Percentiles rank a stretch among this genome's conserved stretches.
Conservation (phyloP, 2,113 vertebrate species). For the Centrocercus urophasianus region DNA sequence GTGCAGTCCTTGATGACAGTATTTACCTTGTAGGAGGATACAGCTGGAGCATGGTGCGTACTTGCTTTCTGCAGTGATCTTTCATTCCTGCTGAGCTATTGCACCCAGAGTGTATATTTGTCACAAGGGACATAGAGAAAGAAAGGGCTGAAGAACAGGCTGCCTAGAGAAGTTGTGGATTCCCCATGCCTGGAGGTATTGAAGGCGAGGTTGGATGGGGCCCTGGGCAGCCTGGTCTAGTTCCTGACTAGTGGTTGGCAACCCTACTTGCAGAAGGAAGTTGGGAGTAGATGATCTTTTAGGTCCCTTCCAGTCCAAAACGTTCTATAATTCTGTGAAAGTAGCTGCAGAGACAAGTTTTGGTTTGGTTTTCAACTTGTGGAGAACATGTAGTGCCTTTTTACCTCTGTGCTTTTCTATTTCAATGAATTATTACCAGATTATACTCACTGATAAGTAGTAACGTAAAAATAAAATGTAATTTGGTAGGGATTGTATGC, state of each 20-base stretch:
- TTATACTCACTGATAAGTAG: background rate
- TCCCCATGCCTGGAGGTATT: too few relatives aligned
- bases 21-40: conserved; percentile 98
- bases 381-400: background rate
- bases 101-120: too few relatives aligned
- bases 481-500: background rate
- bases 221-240: too few relatives aligned
- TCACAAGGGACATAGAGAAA: background rate
- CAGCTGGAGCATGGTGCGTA: conserved; percentile 98
- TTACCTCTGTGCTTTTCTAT: background rate
- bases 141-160: background rate
- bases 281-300: too few relatives aligned
- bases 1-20: conserved; percentile 92
- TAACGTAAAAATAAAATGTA: background rate
- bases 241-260: too few relatives aligned
- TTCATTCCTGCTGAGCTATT: background rate
- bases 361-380: background rate
- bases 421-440: background rate
- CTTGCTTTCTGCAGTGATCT: background rate
- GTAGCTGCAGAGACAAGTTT: background rate
- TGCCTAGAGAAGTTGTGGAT: too few relatives aligned
- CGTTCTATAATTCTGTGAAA: too few relatives aligned
- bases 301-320: too few relatives aligned
- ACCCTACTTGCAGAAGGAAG: too few relatives aligned
- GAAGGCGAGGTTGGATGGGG: too few relatives aligned